These are phyloP conservation scores for Galagoides demidoff DNA, from an alignment of 2,797 vertebrate genomes.

Conservation along the genomic window DNA sequence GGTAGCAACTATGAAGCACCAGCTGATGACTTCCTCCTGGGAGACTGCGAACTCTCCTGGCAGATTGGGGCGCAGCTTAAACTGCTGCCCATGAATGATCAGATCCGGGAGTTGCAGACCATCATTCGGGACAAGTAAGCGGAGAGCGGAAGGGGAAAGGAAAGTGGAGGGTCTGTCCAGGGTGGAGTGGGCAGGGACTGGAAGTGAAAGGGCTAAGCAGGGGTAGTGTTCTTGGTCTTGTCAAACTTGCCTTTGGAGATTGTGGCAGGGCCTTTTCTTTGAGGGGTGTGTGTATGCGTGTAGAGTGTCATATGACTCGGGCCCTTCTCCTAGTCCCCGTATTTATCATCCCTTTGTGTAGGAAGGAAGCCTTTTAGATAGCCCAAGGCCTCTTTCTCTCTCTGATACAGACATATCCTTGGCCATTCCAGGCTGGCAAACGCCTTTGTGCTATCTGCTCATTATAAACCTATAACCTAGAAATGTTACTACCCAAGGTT, in stretches of 20 bases:
- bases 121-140: constrained; percentile 97
- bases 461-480: not conserved
- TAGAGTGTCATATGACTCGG: not conserved
- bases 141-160: not conserved
- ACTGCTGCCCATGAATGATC: constrained; percentile 94
- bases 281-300: not conserved
- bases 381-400: not conserved
- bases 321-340: not conserved
- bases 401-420: not conserved
- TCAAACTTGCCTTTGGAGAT: not conserved
- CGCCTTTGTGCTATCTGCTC: not conserved
- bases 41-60: constrained; percentile 27
- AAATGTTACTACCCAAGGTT: not conserved
- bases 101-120: constrained; percentile 96
- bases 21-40: not conserved
- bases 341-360: not conserved
- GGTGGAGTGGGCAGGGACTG: not conserved
- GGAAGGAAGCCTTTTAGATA: not conserved
- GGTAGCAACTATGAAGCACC: constrained; percentile 45
- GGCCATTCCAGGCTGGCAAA: not conserved
- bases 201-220: not conserved
- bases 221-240: not conserved
- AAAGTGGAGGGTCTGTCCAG: not conserved
- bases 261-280: not conserved
- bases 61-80: constrained; percentile 91